Conservation (phyloP, 2,797 vertebrate species). For the Danio choprae region DNA sequence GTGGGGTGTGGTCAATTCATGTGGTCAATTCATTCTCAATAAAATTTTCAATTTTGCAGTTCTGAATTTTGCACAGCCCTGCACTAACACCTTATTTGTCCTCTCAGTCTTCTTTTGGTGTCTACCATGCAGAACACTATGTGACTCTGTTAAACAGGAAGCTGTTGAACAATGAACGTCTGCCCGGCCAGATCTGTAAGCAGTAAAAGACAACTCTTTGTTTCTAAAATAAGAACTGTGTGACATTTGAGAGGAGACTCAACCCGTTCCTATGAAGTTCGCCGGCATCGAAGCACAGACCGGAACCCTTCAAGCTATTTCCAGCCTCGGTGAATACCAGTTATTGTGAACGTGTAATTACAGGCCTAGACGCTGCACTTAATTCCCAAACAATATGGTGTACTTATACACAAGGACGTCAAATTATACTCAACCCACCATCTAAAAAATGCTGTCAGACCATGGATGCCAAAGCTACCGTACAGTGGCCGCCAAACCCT, state of each 20-base stretch:
- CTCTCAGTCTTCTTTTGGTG: constrained; percentile 46
- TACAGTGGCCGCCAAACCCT: constrained; percentile 63
- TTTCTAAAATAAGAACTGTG: constrained; percentile 75
- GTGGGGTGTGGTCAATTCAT: background rate
- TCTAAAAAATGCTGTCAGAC: constrained; percentile 55
- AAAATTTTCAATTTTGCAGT: background rate
- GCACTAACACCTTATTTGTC: constrained; percentile 2
- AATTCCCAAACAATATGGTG: constrained; percentile 86
- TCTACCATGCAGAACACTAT: constrained; percentile 46
- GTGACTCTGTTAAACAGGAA: constrained; percentile 70
- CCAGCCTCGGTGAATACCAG: constrained; percentile 76
- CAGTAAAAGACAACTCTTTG: constrained; percentile 73
- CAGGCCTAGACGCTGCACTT: constrained; percentile 79
- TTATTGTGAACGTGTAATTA: constrained; percentile 84
- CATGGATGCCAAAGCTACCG: constrained; percentile 57
- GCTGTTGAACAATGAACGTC: constrained; percentile 73
- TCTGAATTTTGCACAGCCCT: constrained; percentile 1
- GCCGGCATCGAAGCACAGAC: constrained; percentile 69
- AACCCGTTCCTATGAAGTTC: constrained; percentile 73
- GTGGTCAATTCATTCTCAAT: no score
- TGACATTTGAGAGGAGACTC: constrained; percentile 77
- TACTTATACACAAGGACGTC: constrained; percentile 79
- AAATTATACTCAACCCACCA: constrained; percentile 72
- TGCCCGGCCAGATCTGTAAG: constrained; percentile 72
- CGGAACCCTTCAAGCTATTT: constrained; percentile 81